Conservation (phyloP, 2,888 invertebrate species). For the Ectropis crepuscularia region DNA sequence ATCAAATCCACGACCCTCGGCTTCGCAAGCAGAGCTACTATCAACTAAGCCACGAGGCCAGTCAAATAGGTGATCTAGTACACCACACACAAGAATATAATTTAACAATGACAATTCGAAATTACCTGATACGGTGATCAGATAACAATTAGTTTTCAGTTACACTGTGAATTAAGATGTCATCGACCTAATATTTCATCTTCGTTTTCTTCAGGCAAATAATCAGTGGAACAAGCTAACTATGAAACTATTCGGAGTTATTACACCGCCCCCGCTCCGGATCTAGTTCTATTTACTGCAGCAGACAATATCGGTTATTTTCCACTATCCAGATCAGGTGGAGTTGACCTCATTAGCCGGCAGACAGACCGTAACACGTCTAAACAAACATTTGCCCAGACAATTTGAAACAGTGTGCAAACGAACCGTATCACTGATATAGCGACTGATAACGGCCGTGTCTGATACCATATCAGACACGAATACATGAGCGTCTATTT, state of each 20-base stretch:
- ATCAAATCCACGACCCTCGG: too few relatives aligned
- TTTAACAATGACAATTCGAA: too few relatives aligned
- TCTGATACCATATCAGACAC: slow-evolving; percentile 44
- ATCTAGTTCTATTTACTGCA: slow-evolving; percentile 16
- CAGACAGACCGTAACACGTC: slow-evolving; percentile 60
- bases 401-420: slow-evolving; percentile 67
- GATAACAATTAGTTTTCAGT: slow-evolving; percentile 1
- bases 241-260: slow-evolving; percentile 10
- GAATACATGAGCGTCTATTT: slow-evolving; percentile 24
- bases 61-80: too few relatives aligned
- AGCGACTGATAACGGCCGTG: slow-evolving; percentile 57
- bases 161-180: background rate
- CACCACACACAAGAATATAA: too few relatives aligned
- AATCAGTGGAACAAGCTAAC: slow-evolving; percentile 8
- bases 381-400: slow-evolving; percentile 74
- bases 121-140: too few relatives aligned
- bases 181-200: slow-evolving; percentile 1
- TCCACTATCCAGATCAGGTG: slow-evolving; percentile 49
- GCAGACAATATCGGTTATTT: slow-evolving; percentile 43
- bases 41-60: too few relatives aligned
- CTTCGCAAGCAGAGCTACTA: too few relatives aligned
- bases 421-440: slow-evolving; percentile 69
- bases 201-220: background rate
- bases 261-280: slow-evolving; percentile 10
- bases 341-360: slow-evolving; percentile 61